Evolutionary conservation across 2,113 vertebrate species (phyloP), one percentile per base, ranked within the genome.

Genomic region (Myrmophylax atrothorax): DNA sequence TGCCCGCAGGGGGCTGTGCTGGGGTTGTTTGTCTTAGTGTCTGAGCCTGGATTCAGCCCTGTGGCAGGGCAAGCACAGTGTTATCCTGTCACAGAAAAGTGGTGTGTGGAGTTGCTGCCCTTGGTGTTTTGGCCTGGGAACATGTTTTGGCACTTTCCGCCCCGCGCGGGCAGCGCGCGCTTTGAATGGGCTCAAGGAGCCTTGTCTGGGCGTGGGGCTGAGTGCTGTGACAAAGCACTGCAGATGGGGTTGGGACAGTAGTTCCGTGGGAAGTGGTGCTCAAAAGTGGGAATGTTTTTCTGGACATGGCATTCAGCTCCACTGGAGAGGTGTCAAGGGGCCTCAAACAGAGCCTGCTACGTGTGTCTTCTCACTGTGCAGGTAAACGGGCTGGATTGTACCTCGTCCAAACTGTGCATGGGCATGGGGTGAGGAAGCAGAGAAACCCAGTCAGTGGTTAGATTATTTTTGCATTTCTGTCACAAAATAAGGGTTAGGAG

Each of bases 151-250:
- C 8, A 3, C 78, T 85, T 83, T 47, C n/a, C 0, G 0, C 40
- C 13, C 44, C 0, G 2, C 3, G 20, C 3, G 3, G 75, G 73
- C 59, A 58, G 74, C 6, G 0, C 2, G 2, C 0, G 0, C 58
- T 93, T 92, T 90, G 93, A 83, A 74, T 31, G 77, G 87, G 64
- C 33, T 3, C 37, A 2, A 3, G 58, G 47, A 92, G 33, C 76
- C 37, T 53, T 2, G 0, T 4, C 6, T 9, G 7, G 7, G 2
- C 25, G 3, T 9, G 7, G 19, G 5, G 8, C 28, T 20, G 62
- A n/a, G 6, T 3, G 4, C 64, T 0, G 1, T 40, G 91, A 9
- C 35, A 7, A 10, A 47, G 55, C 24, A 55, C 73, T 33, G 55
- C 46, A 31, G 33, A 24, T 42, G 52, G 16, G 29, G 3, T 15